phyloP scores from a whole-genome alignment of 2,113 vertebrate species.

The Hippocampus mohnikei region DNA sequence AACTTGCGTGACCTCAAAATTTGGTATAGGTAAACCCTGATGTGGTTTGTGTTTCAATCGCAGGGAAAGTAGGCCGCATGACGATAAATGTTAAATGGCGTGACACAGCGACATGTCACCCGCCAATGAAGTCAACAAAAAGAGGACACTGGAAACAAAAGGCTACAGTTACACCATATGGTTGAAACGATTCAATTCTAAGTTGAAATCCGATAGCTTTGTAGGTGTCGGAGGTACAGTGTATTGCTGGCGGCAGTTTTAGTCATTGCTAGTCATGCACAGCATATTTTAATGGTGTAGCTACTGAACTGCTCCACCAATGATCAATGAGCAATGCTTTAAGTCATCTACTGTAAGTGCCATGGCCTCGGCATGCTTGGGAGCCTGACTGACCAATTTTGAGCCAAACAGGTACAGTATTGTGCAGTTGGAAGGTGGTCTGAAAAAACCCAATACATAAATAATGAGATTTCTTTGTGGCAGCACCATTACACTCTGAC shows the following conservation, averaged over 20 bases:
- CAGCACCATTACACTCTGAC: not conserved
- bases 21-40: not conserved
- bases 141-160: not conserved
- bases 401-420: not conserved
- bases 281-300: too few species aligned
- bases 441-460: not conserved
- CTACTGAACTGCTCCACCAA: not conserved
- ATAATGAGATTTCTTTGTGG: not conserved
- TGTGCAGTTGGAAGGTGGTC: not conserved
- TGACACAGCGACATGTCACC: not conserved
- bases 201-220: not conserved
- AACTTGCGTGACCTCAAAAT: not conserved
- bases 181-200: not conserved
- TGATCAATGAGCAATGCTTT: not conserved
- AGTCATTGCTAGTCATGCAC: too few species aligned
- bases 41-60: not conserved
- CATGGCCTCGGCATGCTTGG: not conserved
- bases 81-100: not conserved
- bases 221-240: not conserved
- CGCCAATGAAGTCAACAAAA: not conserved
- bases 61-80: not conserved
- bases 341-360: not conserved
- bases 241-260: too few species aligned
- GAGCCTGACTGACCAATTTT: not conserved
- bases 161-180: not conserved